phyloP scores from a whole-genome alignment of 92 coral and sea anemone genomes.

The Parazoanthus atlanticus region DNA sequence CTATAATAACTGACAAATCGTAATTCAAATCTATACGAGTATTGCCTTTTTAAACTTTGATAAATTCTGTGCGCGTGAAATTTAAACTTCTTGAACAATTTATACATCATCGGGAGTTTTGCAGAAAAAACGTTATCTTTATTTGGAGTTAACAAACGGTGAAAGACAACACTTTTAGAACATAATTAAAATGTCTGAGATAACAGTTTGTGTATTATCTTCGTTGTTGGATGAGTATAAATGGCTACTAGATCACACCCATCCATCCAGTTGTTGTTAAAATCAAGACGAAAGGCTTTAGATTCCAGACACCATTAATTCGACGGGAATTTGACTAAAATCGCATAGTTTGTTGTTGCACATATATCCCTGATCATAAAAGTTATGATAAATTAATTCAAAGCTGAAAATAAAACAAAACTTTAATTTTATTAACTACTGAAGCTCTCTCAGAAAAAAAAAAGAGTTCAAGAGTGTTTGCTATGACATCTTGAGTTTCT shows the following conservation, averaged over 20 bases:
- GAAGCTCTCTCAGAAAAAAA: not conserved
- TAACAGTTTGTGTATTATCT: not conserved
- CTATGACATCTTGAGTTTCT: not conserved
- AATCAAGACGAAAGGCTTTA: not conserved
- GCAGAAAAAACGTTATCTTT: not conserved
- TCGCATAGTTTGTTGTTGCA: not conserved
- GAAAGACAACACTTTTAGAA: not conserved
- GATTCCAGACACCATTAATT: too few relatives aligned
- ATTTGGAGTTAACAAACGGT: not conserved
- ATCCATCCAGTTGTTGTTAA: too few relatives aligned
- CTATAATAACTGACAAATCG: too few relatives aligned
- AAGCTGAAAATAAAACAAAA: not conserved
- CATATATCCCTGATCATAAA: not conserved
- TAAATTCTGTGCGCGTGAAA: not conserved
- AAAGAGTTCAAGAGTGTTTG: not conserved
- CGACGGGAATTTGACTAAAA: not conserved
- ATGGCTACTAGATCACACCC: not conserved
- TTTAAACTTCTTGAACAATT: too few relatives aligned
- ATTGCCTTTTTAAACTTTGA: not conserved
- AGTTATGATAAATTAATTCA: not conserved
- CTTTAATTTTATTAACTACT: not conserved
- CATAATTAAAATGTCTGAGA: not conserved
- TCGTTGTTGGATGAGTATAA: not conserved
- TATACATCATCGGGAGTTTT: too few relatives aligned
- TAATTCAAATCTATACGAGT: too few relatives aligned